These are phyloP conservation scores for Nerophis lumbriciformis DNA, from an alignment of 2,113 vertebrate species.

Conservation along the genomic window DNA sequence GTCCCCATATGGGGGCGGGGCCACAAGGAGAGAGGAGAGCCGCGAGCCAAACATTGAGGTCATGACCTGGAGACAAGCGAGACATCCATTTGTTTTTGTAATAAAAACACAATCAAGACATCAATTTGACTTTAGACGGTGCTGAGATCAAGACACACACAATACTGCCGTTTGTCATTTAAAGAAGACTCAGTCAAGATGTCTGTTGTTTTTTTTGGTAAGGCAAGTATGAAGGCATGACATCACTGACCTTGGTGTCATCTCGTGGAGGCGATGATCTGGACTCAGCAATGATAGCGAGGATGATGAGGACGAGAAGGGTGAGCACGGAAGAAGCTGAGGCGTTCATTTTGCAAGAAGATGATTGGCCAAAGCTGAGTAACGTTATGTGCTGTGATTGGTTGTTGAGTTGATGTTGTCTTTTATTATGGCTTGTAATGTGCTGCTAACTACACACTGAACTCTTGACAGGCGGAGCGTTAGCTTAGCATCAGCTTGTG, in stretches of 20 bases:
- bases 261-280: constrained; percentile 16
- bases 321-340: constrained; percentile 11
- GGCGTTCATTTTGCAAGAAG: constrained; percentile 37
- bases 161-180: no score
- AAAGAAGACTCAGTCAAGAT: not conserved
- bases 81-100: not conserved
- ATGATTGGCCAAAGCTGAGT: not conserved
- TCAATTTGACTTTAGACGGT: not conserved
- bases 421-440: not conserved
- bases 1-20: constrained; percentile 33
- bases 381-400: not conserved
- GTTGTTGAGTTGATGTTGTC: not conserved
- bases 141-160: not conserved
- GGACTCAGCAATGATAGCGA: constrained; percentile 24
- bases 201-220: no score
- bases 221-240: not conserved
- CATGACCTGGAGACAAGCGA: constrained; percentile 45
- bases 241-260: constrained; percentile 33
- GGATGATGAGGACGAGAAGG: constrained; percentile 39
- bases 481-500: no score
- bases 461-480: no score
- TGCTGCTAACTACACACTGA: not conserved
- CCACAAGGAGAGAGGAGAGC: constrained; percentile 57
- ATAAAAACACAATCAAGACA: not conserved
- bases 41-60: constrained; percentile 57